Conservation (phyloP, 1,140 invertebrate genomes). For the Planococcus citri region DNA sequence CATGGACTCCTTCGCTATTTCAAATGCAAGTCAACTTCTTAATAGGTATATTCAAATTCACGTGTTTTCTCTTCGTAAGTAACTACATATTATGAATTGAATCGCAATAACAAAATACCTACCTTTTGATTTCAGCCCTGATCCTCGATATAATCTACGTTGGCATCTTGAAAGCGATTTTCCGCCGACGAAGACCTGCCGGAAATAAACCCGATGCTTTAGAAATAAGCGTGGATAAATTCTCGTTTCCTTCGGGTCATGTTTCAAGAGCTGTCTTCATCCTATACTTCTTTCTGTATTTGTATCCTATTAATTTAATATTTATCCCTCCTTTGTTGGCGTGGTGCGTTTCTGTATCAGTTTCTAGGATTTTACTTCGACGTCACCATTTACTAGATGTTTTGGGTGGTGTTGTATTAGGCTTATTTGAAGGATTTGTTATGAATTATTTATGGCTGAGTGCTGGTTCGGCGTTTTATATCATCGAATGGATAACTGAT, state of each 20-base stretch:
- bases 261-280: slow-evolving; percentile 72
- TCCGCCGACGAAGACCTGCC: slow-evolving; percentile 59
- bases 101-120: neutral
- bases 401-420: slow-evolving; percentile 56
- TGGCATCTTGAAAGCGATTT: slow-evolving; percentile 64
- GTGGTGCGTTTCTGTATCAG: slow-evolving; percentile 60
- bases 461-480: slow-evolving; percentile 35
- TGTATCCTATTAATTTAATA: slow-evolving; percentile 45
- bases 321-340: slow-evolving; percentile 48
- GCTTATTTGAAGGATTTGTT: slow-evolving; percentile 56
- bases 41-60: slow-evolving; percentile 58
- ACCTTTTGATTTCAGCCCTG: slow-evolving; percentile 45
- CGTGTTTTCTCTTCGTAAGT: neutral
- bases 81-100: neutral
- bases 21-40: slow-evolving; percentile 75
- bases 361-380: slow-evolving; percentile 66
- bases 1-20: slow-evolving; percentile 48
- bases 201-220: slow-evolving; percentile 47
- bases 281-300: slow-evolving; percentile 48
- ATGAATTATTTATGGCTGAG: slow-evolving; percentile 55
- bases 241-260: slow-evolving; percentile 93
- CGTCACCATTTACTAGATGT: slow-evolving; percentile 84
- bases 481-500: slow-evolving; percentile 42
- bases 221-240: slow-evolving; percentile 65
- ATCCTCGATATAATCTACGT: slow-evolving; percentile 75